phyloP scores from a whole-genome alignment of 2,113 vertebrate genomes.

The Odontophorus gujanensis region DNA sequence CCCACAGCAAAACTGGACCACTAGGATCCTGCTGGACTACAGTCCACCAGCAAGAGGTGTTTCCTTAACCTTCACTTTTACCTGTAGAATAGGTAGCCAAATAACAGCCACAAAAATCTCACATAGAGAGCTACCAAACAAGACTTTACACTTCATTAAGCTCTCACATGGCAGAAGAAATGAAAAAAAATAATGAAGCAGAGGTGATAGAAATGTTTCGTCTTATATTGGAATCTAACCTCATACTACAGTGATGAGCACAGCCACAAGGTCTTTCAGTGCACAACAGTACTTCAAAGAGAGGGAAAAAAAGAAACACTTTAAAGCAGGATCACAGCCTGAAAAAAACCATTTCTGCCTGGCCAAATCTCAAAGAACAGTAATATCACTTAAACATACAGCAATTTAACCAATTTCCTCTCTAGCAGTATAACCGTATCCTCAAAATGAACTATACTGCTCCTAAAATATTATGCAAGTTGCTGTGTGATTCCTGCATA shows the following conservation, averaged over 20 bases:
- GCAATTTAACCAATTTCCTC: not conserved
- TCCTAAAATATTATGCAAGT: not conserved
- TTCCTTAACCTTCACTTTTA: not conserved
- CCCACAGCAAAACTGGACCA: not conserved
- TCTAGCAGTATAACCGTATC: not conserved
- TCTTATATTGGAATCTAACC: not conserved
- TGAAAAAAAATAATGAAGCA: not conserved
- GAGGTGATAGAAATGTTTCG: not conserved
- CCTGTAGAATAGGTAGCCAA: not conserved
- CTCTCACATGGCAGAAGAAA: not conserved
- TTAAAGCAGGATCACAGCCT: not conserved
- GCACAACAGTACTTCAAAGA: not conserved
- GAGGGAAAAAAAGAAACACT: not conserved
- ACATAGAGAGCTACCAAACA: not conserved
- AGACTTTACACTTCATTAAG: not conserved
- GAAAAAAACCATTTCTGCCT: not conserved
- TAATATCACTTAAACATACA: not conserved
- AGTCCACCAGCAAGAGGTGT: not conserved
- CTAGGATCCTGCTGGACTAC: not conserved
- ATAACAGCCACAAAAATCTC: not conserved
- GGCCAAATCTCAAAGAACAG: not conserved
- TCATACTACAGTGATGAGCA: not conserved
- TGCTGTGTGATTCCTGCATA: not conserved
- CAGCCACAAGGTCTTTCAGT: not conserved
- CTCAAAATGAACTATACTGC: not conserved